A percentile compares a stretch with the other conserved stretches of the same genome.
These are phyloP conservation scores for Oncorhynchus keta DNA, from an alignment of 2,113 vertebrate genomes.

Conservation along the genomic window DNA sequence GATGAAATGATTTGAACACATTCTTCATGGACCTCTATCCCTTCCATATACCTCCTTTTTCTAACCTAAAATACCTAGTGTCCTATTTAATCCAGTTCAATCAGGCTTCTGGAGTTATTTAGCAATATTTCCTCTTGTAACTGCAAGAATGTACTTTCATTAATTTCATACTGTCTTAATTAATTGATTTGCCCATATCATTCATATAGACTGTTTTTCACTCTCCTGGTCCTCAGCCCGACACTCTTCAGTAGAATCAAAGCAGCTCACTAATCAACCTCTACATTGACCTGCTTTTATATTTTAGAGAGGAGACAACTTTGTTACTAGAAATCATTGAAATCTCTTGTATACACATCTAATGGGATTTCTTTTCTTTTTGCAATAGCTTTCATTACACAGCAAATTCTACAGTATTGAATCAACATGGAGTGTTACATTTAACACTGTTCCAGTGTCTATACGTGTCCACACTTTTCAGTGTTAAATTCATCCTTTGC, in stretches of 20 bases:
- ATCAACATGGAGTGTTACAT: no score
- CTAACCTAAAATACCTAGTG: background rate
- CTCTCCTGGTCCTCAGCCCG: conserved; percentile 3
- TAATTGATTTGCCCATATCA: no score
- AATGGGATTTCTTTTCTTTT: no score
- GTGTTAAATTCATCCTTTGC: no score
- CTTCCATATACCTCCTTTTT: no score
- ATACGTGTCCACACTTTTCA: no score
- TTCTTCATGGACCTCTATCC: background rate
- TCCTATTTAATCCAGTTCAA: background rate
- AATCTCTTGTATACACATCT: background rate
- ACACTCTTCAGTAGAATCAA: background rate
- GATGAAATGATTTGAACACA: conserved; percentile 21
- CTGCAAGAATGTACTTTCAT: no score
- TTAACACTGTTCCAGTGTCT: no score
- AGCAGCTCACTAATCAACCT: background rate
- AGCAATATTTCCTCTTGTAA: no score
- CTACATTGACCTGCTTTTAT: conserved; percentile 17
- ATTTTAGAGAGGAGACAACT: background rate
- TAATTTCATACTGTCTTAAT: no score
- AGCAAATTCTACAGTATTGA: no score
- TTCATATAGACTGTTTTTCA: background rate
- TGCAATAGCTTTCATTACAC: no score
- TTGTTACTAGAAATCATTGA: background rate
- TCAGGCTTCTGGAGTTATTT: background rate